These are phyloP conservation scores for Acanthornis magna DNA, from an alignment of 2,797 vertebrate species.

Conservation along the genomic window DNA sequence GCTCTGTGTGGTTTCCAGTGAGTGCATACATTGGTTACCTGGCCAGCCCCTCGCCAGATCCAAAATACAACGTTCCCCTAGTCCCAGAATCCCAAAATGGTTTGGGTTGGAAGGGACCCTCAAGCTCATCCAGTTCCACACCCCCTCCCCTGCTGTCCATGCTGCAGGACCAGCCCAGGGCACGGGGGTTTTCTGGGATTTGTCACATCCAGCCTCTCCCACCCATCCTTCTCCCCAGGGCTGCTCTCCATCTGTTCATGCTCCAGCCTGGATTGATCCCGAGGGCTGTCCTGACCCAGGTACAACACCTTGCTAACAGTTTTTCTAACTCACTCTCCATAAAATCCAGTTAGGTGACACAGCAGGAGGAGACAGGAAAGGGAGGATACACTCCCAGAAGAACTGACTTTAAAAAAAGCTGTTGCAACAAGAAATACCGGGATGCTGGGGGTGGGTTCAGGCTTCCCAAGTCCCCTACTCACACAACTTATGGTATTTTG, in stretches of 20 bases:
- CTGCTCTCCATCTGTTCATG: background rate
- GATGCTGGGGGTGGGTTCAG: background rate
- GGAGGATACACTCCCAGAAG: background rate
- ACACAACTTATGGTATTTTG: rapidly evolving
- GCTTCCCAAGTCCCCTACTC: background rate
- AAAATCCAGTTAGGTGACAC: background rate
- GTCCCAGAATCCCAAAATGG: background rate
- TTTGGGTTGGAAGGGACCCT: background rate
- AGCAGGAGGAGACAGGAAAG: background rate
- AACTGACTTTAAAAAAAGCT: background rate
- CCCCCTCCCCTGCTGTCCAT: background rate
- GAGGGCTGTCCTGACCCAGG: background rate
- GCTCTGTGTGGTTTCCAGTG: background rate
- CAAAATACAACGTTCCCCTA: background rate
- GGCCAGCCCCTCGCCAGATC: too few relatives aligned
- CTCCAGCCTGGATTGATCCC: background rate
- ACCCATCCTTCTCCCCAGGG: background rate
- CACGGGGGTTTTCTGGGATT: rapidly evolving
- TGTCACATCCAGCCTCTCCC: background rate
- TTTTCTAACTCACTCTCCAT: background rate
- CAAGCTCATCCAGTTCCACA: rapidly evolving
- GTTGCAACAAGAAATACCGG: background rate
- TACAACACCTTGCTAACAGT: background rate
- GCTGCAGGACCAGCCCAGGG: background rate
- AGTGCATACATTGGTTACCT: rapidly evolving